Conservation (phyloP, 2,113 vertebrate species). For the Malurus cyaneus region DNA sequence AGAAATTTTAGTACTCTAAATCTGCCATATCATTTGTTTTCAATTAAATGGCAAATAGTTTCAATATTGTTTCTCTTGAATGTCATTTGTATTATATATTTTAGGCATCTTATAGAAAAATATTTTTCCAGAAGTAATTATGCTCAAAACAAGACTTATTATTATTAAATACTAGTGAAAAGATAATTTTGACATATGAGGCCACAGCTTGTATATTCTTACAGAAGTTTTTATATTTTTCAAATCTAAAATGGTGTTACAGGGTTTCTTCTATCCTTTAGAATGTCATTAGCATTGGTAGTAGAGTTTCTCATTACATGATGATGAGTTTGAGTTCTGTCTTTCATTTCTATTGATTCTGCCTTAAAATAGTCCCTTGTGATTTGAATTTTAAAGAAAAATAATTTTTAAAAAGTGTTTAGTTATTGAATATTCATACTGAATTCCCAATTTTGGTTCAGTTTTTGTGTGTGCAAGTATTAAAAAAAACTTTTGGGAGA, state of each 20-base stretch:
- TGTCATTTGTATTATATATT: not conserved
- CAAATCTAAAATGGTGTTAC: not conserved
- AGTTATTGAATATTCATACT: not conserved
- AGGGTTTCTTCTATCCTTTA: not conserved
- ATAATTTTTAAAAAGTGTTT: not conserved
- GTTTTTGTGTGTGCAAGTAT: not conserved
- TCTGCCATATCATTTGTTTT: not conserved
- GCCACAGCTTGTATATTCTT: rapidly evolving
- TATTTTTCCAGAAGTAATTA: not conserved
- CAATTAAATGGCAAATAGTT: not conserved
- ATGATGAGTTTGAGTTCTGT: not conserved
- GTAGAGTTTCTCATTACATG: not conserved
- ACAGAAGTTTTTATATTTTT: not conserved
- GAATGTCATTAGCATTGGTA: not conserved
- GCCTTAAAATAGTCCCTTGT: not conserved
- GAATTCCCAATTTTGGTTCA: not conserved
- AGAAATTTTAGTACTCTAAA: not conserved
- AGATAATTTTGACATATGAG: not conserved
- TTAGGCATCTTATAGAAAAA: not conserved
- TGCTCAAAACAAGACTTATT: not conserved
- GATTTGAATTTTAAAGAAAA: not conserved
- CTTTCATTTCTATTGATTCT: not conserved
- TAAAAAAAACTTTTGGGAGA: not conserved
- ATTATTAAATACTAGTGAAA: not conserved
- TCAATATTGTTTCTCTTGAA: not conserved